Evolutionary conservation across 2,888 invertebrate species (phyloP), one percentile per base, ranked within the genome.

Genomic region (Vannuccia rotundouncinata): DNA sequence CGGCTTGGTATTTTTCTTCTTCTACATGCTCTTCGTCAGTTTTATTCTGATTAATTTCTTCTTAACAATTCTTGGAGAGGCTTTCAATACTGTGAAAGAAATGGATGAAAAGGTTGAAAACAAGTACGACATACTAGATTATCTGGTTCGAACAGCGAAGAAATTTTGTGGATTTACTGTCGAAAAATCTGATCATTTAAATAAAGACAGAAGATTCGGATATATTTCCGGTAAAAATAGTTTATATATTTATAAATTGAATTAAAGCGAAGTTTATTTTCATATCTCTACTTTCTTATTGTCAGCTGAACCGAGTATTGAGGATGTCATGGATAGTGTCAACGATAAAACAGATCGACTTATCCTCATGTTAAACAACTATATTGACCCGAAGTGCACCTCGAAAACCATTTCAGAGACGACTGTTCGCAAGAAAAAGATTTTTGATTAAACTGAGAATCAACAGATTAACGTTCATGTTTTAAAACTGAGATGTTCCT

Each of bases 91-190:
- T 31, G 85, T 84, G n/a, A 66, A 28, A 75, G 87, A 76, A 29
- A n/a, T 22, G 27, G 30, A 59, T 28, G 66, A 82, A 74, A 84
- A 84, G 59, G 85, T 86, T 80, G 82, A 84, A 29, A 87, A 87
- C 78, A 86, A 87, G 74, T 86, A 85, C 82, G 86, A 87, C 81
- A 85, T 87, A 73, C 84, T 87, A 17, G 85, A 85, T 77, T 87
- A 86, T 82, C 83, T 86, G 79, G 81, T 84, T n/a, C 10, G 66
- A 5, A 66, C 66, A 5, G 66, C 66, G 22, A 66, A 66, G 66
- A 66, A 66, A 27, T 66, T 78, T 22, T 22, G 13, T 22, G 66
- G 66, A n/a, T 66, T 17, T 22, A 66, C 13, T 22, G 66, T 22
- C 66, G 66, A 66, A 27, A 66, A 66, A 66, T 5, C 5, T 2